A percentile compares a stretch with the other conserved stretches of the same genome.
These are phyloP conservation scores for Hippocampus comes DNA, from an alignment of 2,113 vertebrate genomes.

Conservation along the genomic window DNA sequence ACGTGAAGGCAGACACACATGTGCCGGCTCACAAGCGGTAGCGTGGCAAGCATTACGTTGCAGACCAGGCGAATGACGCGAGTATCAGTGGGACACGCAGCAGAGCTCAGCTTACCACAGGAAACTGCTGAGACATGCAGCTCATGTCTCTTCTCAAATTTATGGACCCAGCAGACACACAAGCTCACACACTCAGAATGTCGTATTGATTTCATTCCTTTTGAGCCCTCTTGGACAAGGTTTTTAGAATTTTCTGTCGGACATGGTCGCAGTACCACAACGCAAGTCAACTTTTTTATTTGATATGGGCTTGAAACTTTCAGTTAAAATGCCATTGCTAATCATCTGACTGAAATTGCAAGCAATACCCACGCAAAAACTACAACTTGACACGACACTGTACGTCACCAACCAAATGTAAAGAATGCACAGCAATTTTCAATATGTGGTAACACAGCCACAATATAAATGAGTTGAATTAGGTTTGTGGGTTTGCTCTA, in stretches of 20 bases:
- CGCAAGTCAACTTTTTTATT: slow-evolving; percentile 32
- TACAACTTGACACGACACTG: not conserved
- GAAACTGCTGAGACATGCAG: slow-evolving; percentile 69
- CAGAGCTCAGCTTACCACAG: slow-evolving; percentile 55
- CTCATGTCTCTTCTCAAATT: slow-evolving; percentile 62
- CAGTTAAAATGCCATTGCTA: not conserved
- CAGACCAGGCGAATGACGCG: slow-evolving; percentile 53
- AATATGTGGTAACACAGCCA: not conserved
- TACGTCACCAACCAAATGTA: not conserved
- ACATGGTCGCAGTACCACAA: slow-evolving; percentile 22
- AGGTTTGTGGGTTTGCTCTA: slow-evolving; percentile 27
- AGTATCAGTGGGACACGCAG: slow-evolving; percentile 38
- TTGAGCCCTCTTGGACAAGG: slow-evolving; percentile 21
- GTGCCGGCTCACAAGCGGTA: slow-evolving; percentile 40
- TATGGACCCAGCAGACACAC: slow-evolving; percentile 52
- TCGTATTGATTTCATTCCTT: slow-evolving; percentile 39
- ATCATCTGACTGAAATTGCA: not conserved
- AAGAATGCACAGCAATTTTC: not conserved
- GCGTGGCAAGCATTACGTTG: slow-evolving; percentile 47
- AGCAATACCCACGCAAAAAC: not conserved
- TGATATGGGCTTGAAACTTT: slow-evolving; percentile 21
- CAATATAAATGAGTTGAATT: not conserved
- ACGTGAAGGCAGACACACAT: slow-evolving; percentile 44
- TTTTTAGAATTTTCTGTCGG: slow-evolving; percentile 35
- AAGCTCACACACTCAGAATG: slow-evolving; percentile 26